Evolutionary conservation across 2,797 vertebrate species (phyloP), one percentile per base, ranked within the genome.

Genomic region (Syngnathus acus): DNA sequence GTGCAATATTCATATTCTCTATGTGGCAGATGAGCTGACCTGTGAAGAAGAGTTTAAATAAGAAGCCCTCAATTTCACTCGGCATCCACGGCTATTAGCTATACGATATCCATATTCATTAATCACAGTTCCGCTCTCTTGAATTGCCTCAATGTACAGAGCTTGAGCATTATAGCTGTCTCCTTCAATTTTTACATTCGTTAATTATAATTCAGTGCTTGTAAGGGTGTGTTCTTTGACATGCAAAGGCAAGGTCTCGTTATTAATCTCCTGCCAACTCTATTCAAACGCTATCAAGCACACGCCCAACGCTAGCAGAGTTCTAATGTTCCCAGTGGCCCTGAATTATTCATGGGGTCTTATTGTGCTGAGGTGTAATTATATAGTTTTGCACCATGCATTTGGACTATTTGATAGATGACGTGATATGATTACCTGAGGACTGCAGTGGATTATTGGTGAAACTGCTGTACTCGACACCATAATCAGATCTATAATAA

Each of bases 261-360:
- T 80, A 83, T 86, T 74, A 78, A 72, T 42, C 66, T 57, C 74
- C 77, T 78, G 71, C 72, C 64, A 79, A 70, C 74, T 74, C 67
- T 69, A 72, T 81, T 82, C 78, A 72, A 65, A 59, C 64, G 42
- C 72, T 68, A 86, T 83, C 68, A 79, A 69, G 40, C 72, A 64
- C 79, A 79, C 71, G 68, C 48, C 68, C 76, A 82, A 74, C 69
- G 38, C 78, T 72, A 75, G 64, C 67, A 66, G 72, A 65, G 78
- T 80, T 76, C 67, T 82, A 71, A 79, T 81, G 71, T 67, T 72
- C 64, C 63, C 37, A 38, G 74, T 67, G 71, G 72, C 55, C 64
- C 62, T 40, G 78, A 87, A 83, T 89, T 86, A 86, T 89, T 87
- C 84, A 87, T 86, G 63, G 82, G 81, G 73, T 81, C 76, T 68